Percentiles rank a stretch among this genome's conserved stretches.
Conservation (phyloP, 1,140 invertebrate genomes). For the Thrips palmi region DNA sequence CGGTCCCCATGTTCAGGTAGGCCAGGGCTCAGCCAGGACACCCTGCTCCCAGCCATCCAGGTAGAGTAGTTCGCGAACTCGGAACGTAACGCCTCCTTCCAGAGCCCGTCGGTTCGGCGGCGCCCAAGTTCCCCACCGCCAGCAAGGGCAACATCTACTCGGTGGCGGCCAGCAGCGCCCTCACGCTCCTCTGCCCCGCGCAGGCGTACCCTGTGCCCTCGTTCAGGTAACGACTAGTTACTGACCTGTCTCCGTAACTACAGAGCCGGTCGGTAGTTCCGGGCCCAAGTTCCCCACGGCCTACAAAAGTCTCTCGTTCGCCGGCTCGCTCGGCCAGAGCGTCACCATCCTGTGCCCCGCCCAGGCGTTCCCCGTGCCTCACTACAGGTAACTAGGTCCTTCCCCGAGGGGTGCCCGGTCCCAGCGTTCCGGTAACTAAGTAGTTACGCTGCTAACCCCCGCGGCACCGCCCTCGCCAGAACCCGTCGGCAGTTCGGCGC, state of each 20-base stretch:
- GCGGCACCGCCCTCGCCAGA: conserved; percentile 19
- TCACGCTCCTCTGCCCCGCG: conserved; percentile 37
- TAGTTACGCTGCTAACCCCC: background rate
- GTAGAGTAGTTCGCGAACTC: no score
- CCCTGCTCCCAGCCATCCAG: conserved; percentile 13
- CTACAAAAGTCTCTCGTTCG: conserved; percentile 28
- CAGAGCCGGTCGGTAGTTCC: conserved; percentile 32
- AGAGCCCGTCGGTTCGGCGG: conserved; percentile 34
- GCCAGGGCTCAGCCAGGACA: conserved; percentile 3
- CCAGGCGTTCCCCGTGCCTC: conserved; percentile 41
- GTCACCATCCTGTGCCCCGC: conserved; percentile 39
- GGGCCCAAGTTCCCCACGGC: conserved; percentile 43
- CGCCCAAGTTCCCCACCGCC: conserved; percentile 26
- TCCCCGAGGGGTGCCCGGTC: conserved; percentile 42
- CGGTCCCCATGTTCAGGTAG: conserved; percentile 43
- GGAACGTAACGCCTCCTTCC: no score
- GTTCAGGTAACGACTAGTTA: conserved; percentile 44
- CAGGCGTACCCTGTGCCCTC: conserved; percentile 46
- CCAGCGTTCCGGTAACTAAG: conserved; percentile 41
- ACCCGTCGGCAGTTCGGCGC: conserved; percentile 32
- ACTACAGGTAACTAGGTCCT: conserved; percentile 30
- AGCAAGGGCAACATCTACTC: no score
- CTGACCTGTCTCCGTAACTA: conserved; percentile 17
- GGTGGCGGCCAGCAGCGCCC: no score
- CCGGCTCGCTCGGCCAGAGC: conserved; percentile 17